Evolutionary conservation across 1,140 invertebrate species (phyloP), one percentile per base, ranked within the genome.

Genomic region (Drosophila nasuta): DNA sequence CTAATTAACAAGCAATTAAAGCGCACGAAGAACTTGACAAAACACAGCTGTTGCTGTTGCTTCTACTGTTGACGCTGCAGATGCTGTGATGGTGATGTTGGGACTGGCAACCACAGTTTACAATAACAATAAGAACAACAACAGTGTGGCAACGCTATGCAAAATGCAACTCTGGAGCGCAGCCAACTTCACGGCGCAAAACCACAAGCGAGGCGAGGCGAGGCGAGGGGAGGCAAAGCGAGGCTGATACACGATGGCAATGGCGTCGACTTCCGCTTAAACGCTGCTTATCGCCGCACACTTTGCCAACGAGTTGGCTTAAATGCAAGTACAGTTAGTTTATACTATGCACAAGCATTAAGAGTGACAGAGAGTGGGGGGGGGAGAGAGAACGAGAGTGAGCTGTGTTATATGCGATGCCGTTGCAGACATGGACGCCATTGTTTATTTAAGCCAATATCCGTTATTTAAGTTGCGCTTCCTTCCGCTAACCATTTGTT

Each of bases 391-490:
- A 11, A 25, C 35, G 58, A 58, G 28, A 51, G 59, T 8, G 58
- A 60, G 57, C 35, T 70, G 41, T 54, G 30, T 56, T 43, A 41
- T 65, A 52, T 35, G 41, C 28, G 28, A 35, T 41, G 62, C 5
- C 43, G 46, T 38, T 66, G 65, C 72, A 57, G 73, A 64, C 67
- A 71, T 73, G 73, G 62, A 70, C 68, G 82, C 72, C 81, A 85
- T 88, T 88, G 86, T 88, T 88, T 89, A 88, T 88, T 85, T 89
- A 88, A 89, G 81, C 85, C 85, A 88, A 88, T 88, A 88, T 88
- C 85, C 85, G 85, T 81, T 88, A 88, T 89, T 88, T 85, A 88
- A 89, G 85, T 89, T 88, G 85, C 54, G 87, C 75, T 89, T 88
- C 85, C 85, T 88, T 89, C 85, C 85, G 81, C 68, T 65, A 73